A percentile compares a stretch with the other conserved stretches of the same genome.
Evolutionary conservation across 1,140 invertebrate genomes (phyloP).

Genomic region (Daktulosphaira vitifoliae): DNA sequence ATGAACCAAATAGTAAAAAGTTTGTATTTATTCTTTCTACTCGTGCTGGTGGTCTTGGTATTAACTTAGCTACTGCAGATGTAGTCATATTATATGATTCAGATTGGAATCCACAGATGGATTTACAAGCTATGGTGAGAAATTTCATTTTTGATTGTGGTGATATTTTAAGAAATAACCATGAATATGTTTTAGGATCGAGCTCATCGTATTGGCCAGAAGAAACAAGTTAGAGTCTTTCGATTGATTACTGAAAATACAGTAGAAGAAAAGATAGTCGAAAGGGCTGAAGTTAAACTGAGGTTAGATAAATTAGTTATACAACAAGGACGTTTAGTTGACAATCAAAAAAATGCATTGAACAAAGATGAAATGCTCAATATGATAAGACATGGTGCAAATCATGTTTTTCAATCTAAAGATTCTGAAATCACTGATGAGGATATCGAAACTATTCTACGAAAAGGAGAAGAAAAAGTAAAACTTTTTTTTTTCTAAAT

Average conservation of each 20-base stretch:
- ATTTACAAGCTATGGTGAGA: slow-evolving; percentile 80
- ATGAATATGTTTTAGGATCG: slow-evolving; percentile 62
- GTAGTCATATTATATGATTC: slow-evolving; percentile 97
- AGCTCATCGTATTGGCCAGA: slow-evolving; percentile 98
- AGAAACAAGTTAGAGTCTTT: slow-evolving; percentile 87
- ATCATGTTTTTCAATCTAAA: slow-evolving; percentile 97
- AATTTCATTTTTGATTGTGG: not conserved
- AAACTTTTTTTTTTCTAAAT: not conserved
- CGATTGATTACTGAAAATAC: slow-evolving; percentile 97
- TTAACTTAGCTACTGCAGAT: slow-evolving; percentile 97
- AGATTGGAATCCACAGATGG: slow-evolving; percentile 99
- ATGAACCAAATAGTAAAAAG: slow-evolving; percentile 80
- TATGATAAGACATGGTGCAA: slow-evolving; percentile 97
- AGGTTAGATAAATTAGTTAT: slow-evolving; percentile 93
- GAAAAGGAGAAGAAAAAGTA: slow-evolving; percentile 82
- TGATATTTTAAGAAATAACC: no score
- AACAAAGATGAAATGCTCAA: slow-evolving; percentile 98
- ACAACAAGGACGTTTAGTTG: slow-evolving; percentile 86
- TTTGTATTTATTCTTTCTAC: slow-evolving; percentile 99
- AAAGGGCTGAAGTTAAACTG: slow-evolving; percentile 94
- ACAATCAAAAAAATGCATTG: slow-evolving; percentile 71
- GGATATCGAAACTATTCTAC: slow-evolving; percentile 91
- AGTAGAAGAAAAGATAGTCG: slow-evolving; percentile 98
- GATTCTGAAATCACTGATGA: slow-evolving; percentile 97
- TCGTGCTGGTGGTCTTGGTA: slow-evolving; percentile 94